These are phyloP conservation scores for Papilio protenor DNA, from an alignment of 2,888 invertebrate species.

Conservation along the genomic window DNA sequence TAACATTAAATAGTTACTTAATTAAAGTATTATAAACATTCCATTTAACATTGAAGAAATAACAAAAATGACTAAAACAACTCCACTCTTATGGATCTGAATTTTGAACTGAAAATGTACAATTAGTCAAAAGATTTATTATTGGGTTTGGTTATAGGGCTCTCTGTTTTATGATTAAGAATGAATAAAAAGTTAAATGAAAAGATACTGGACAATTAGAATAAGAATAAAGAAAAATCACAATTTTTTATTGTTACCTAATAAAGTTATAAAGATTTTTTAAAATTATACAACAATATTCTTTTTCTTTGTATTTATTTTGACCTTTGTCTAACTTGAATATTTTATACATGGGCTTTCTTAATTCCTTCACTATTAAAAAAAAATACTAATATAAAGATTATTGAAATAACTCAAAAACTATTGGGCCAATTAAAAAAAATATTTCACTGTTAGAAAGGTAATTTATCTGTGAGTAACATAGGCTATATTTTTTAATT, in stretches of 20 bases:
- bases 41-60: too few species aligned
- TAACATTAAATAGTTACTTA: too few species aligned
- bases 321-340: neutral
- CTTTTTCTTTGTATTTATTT: neutral
- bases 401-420: too few species aligned
- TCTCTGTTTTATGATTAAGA: neutral
- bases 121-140: neutral
- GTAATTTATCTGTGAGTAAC: too few species aligned
- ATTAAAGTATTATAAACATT: too few species aligned
- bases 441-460: too few species aligned
- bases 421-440: too few species aligned
- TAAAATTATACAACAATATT: neutral
- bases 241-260: neutral
- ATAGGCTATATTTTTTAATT: too few species aligned
- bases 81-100: neutral
- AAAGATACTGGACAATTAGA: neutral
- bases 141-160: neutral
- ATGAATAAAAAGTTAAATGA: neutral
- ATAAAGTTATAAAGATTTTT: neutral
- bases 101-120: neutral
- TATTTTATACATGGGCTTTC: neutral
- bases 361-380: neutral
- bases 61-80: neutral
- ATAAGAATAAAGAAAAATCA: constrained; percentile 7
- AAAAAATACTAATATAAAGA: too few species aligned